Base-by-base conservation (phyloP, 2,888 invertebrate species). In the Hirtodrosophila alboralis region DNA sequence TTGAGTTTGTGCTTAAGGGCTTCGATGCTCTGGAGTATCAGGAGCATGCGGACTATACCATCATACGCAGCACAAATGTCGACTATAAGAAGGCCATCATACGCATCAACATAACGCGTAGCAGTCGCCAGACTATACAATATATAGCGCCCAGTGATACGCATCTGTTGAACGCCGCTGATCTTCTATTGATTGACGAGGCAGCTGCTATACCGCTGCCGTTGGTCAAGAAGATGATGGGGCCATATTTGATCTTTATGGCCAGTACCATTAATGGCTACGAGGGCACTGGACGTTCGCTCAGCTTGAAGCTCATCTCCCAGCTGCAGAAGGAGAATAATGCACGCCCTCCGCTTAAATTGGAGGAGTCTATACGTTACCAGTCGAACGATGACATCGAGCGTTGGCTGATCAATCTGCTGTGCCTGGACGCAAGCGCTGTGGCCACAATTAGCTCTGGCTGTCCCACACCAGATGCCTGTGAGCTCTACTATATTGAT, bases 221-320 rank as follows among this genome's bases (percentile, higher is more conserved):
- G 0, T 93, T 96, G 79, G 98, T 99, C 0, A 96, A 97, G 72
- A 93, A 95, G 1, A 95, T 98, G 90, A 92, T 96, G 53, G 96
- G 96, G 0, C 97, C 98, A 0, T 98, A 98, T 84, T 92, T 99
- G 27, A 96, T 97, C 8, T 96, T 99, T 88, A 93, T 99, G 88
- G 95, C 99, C 0, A 99, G 99, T 0, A 99, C 99, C 0, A 96
- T 99, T 33, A 97, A 98, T 85, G 99, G 99, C 0, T 99, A 99
- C 89, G 99, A 99, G 91, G 99, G 99, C 48, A 99, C 99, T 0
- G 99, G 99, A 0, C 92, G 99, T 7, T 98, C 98, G 0, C 92
- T 99, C 14, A 98, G 98, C 0, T 91, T 99, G 49, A 99, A 99
- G 90, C 92, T 99, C 13, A 93, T 99, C 49, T 95, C 97, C 44